Conservation (phyloP, 2,113 vertebrate genomes). For the Oryzias woworae region DNA sequence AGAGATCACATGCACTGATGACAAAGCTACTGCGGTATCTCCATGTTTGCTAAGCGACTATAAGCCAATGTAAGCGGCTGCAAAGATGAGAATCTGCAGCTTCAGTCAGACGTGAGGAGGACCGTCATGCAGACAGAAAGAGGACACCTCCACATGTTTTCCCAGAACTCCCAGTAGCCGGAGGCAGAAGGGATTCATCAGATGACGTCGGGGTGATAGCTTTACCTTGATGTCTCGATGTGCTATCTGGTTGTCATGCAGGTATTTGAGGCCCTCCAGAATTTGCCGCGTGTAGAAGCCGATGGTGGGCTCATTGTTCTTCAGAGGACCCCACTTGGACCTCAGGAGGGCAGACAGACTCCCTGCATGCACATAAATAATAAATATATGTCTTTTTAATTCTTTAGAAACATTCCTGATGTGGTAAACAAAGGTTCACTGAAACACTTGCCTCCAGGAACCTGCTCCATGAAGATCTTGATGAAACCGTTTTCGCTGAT, state of each 20-base stretch:
- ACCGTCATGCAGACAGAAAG: no score
- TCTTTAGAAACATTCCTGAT: no score
- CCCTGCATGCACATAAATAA: slow-evolving; percentile 71
- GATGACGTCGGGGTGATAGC: not conserved
- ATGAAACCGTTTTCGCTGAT: slow-evolving; percentile 97
- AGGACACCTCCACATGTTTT: no score
- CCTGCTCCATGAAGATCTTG: slow-evolving; percentile 99
- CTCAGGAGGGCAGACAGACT: slow-evolving; percentile 96
- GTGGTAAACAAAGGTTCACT: no score
- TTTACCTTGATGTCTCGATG: slow-evolving; percentile 97
- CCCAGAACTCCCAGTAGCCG: no score
- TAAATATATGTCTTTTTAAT: no score
- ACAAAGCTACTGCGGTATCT: no score
- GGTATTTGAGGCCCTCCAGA: slow-evolving; percentile 96
- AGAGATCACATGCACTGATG: no score
- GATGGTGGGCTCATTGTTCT: slow-evolving; percentile 96
- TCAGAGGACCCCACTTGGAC: slow-evolving; percentile 97
- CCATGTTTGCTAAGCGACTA: no score
- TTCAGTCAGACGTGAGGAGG: no score
- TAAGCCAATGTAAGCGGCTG: no score
- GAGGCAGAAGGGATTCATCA: not conserved
- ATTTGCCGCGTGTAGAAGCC: slow-evolving; percentile 99
- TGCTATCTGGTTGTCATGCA: slow-evolving; percentile 98
- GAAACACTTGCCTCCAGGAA: slow-evolving; percentile 88
- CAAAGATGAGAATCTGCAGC: no score